Evolutionary conservation across 1,140 invertebrate genomes (phyloP), one percentile per base, ranked within the genome.

Genomic region (Ceratoteleas bidentatus): DNA sequence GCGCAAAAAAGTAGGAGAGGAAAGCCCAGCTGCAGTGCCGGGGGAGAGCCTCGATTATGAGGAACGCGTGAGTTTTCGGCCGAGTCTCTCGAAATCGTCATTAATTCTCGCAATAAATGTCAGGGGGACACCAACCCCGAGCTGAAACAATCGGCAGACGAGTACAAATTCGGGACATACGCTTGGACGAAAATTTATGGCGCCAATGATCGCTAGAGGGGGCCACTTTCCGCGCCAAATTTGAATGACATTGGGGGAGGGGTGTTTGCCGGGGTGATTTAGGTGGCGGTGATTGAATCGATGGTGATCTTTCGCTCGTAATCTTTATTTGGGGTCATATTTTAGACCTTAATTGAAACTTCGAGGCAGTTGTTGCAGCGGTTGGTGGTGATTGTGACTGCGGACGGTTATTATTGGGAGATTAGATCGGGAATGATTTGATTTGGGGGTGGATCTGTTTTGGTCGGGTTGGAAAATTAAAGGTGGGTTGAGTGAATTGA

Each of bases 1-100:
- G 84, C 84, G 75, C 84, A 86, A 88, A 85, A 87, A 88, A 85
- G 79, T 84, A 87, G 88, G 14, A 50, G 85, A 80, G 47, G 62
- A 57, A 70, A 68, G 58, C 85, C 85, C 87, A 90, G 88, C 87
- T 89, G 87, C 83, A 74, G 32, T 49, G 61, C 78, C 72, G 83
- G 84, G 87, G 86, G 85, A 84, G 80, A 76, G 74, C 50, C 70
- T 85, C 83, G 86, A 86, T 84, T 83, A 80, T 73, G 81, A 70
- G 75, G 79, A 76, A 79, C 72, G 47, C 49, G 70, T 53, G 70
- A 70, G 69, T 70, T 81, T 75, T 76, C 72, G 54, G 58, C 10
- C 69, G 49, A 60, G 57, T 68, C 56, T 57, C 58, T 62, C 73
- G 52, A 76, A 77, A 82, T 62, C 54, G 43, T 76, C 73, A 77